Evolutionary conservation across 2,797 vertebrate species (phyloP).

Genomic region (Paedocypris micromegethes): DNA sequence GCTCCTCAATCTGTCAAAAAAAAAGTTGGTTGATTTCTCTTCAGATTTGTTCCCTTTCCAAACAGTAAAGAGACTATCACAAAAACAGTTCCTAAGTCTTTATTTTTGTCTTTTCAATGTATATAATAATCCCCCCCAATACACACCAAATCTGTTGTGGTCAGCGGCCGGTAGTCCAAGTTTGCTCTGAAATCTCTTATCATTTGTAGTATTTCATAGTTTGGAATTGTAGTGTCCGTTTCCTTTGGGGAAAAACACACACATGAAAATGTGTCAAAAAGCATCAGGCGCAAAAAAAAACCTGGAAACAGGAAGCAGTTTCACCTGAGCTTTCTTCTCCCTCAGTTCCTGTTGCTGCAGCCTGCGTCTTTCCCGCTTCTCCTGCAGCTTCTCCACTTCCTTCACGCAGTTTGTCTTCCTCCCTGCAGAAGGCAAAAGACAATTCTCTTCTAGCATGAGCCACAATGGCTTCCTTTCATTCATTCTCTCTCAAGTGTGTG

Average conservation of each 20-base stretch:
- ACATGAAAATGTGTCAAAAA: neutral
- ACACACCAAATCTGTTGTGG: conserved; percentile 87
- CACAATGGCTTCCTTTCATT: conserved; percentile 37
- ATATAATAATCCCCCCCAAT: neutral
- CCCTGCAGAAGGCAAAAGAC: conserved; percentile 69
- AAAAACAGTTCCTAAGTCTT: neutral
- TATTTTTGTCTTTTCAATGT: neutral
- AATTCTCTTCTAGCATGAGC: conserved; percentile 29
- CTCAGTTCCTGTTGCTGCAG: conserved; percentile 94
- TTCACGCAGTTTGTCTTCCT: conserved; percentile 98
- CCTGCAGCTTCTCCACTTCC: conserved; percentile 96
- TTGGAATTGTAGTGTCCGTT: conserved; percentile 90
- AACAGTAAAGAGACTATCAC: too few species aligned
- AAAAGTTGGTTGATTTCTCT: neutral
- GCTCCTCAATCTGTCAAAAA: conserved; percentile 85
- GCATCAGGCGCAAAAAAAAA: neutral
- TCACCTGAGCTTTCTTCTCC: conserved; percentile 94
- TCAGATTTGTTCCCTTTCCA: too few species aligned
- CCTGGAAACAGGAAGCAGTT: neutral
- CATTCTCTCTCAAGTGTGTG: neutral
- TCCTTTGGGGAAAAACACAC: conserved; percentile 66
- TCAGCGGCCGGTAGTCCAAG: conserved; percentile 92
- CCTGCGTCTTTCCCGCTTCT: conserved; percentile 90
- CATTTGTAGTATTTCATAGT: conserved; percentile 98
- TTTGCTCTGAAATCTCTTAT: conserved; percentile 95